phyloP scores from a whole-genome alignment of 1,140 invertebrate species.

The Meloidogyne hapla region DNA sequence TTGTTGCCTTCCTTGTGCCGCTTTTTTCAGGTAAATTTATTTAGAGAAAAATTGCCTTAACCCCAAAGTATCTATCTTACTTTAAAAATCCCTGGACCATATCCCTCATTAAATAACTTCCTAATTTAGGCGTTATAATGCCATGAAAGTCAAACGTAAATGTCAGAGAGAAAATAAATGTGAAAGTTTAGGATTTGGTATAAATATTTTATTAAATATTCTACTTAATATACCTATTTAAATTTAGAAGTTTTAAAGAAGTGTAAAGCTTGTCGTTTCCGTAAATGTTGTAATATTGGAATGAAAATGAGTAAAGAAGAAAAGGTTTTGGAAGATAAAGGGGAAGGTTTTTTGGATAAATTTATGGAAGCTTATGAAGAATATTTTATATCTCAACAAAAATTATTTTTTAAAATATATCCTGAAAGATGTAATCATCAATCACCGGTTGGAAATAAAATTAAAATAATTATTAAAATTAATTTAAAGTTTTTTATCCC shows the following conservation, averaged over 20 bases:
- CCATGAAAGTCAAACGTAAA: neutral
- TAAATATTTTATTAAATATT: no score
- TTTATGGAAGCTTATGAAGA: neutral
- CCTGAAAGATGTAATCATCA: neutral
- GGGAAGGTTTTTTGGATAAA: neutral
- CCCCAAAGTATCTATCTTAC: no score
- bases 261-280: neutral
- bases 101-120: neutral
- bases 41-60: no score
- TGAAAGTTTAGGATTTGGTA: neutral
- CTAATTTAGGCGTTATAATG: neutral
- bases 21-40: neutral
- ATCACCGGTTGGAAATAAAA: neutral
- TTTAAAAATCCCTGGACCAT: no score
- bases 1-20: neutral
- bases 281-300: neutral
- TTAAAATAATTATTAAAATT: neutral
- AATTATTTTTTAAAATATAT: constrained; percentile 1
- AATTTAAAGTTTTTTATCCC: neutral
- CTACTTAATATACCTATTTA: neutral
- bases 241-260: neutral
- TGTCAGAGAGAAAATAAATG: neutral
- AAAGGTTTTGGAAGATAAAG: neutral
- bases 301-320: neutral
- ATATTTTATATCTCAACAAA: neutral